Conservation (phyloP, 2,113 vertebrate genomes). For the Clarias gariepinus region DNA sequence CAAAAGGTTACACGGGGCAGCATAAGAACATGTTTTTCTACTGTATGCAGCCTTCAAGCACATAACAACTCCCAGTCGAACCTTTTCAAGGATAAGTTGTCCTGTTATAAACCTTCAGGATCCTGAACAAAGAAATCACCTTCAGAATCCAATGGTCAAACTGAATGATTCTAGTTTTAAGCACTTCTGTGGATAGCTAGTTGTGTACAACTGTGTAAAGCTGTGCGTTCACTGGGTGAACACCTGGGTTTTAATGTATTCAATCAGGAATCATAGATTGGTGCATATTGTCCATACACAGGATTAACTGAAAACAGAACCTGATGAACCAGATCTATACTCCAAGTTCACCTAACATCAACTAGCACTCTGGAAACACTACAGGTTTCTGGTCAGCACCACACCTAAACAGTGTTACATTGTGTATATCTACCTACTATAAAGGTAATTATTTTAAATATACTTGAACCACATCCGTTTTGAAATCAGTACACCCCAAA, state of each 20-base stretch:
- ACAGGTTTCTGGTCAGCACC: neutral
- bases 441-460: neutral
- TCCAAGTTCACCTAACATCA: neutral
- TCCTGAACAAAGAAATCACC: constrained; percentile 7
- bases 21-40: constrained; percentile 17
- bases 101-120: neutral
- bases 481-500: neutral
- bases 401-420: neutral
- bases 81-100: neutral
- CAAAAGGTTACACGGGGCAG: constrained; percentile 8
- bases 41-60: neutral
- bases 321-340: neutral
- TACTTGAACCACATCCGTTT: neutral
- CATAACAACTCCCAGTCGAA: neutral
- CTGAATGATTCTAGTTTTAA: constrained; percentile 18
- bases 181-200: constrained; percentile 19
- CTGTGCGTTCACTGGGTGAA: neutral
- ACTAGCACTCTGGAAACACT: neutral
- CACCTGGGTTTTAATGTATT: neutral
- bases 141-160: constrained; percentile 20
- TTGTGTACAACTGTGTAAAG: neutral
- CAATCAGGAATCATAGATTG: neutral
- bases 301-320: neutral
- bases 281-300: neutral
- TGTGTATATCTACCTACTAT: neutral